Evolutionary conservation across 2,888 invertebrate species (phyloP).

Genomic region (Sinotaia quadrata): DNA sequence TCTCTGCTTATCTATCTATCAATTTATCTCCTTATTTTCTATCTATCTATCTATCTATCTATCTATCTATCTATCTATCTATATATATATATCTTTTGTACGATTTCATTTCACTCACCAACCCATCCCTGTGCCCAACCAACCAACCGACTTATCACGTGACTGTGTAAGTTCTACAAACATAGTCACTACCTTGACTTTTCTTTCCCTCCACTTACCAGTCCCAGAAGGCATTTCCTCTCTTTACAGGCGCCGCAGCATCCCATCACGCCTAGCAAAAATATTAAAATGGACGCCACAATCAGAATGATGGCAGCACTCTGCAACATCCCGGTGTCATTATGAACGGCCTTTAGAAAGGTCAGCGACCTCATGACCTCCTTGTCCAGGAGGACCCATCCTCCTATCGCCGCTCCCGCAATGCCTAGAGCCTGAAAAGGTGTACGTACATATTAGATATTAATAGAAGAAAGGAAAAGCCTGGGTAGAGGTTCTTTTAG

Average conservation of each 20-base stretch:
- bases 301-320: constrained; percentile 14
- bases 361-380: constrained; percentile 5
- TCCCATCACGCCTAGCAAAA: constrained; percentile 19
- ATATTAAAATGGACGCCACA: constrained; percentile 7
- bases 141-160: too few relatives aligned
- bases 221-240: background rate
- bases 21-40: background rate
- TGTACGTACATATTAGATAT: background rate
- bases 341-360: constrained; percentile 5
- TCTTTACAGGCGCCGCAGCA: constrained; percentile 10
- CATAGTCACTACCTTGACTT: too few relatives aligned
- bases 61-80: too few relatives aligned
- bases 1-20: background rate
- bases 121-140: too few relatives aligned
- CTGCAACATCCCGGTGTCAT: constrained; percentile 21
- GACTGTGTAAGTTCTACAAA: too few relatives aligned
- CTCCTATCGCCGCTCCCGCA: background rate
- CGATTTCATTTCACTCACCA: too few relatives aligned
- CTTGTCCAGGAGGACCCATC: constrained; percentile 13
- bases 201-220: too few relatives aligned
- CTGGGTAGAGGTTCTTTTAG: too few relatives aligned
- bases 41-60: background rate
- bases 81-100: too few relatives aligned
- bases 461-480: too few relatives aligned
- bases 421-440: constrained; percentile 8